These are phyloP conservation scores for Drosophila recens DNA, from an alignment of 2,888 invertebrate genomes.

Conservation along the genomic window DNA sequence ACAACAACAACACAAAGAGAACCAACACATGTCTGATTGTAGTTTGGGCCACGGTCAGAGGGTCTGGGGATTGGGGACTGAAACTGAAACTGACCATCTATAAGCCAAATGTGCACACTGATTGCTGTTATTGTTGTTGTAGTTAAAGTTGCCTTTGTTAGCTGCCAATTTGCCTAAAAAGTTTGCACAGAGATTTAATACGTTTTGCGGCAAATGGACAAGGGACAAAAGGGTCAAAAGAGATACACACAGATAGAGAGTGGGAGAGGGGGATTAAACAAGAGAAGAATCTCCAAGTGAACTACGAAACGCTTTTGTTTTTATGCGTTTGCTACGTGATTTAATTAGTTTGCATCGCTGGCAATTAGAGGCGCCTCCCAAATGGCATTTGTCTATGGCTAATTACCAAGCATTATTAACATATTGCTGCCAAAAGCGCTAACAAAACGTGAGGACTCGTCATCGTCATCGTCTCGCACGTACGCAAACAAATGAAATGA, in stretches of 20 bases:
- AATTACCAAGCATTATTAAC: conserved; percentile 68
- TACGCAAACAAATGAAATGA: conserved; percentile 4
- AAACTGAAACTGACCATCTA: background rate
- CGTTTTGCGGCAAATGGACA: conserved; percentile 19
- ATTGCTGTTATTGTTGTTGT: conserved; percentile 23
- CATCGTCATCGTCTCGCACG: background rate
- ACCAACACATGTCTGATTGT: conserved; percentile 20
- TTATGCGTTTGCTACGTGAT: conserved; percentile 77
- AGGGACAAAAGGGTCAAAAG: background rate
- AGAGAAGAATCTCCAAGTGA: conserved; percentile 19
- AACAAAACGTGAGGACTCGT: conserved; percentile 13
- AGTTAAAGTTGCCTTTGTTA: conserved; percentile 43
- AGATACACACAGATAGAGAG: background rate
- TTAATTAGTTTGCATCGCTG: conserved; percentile 68
- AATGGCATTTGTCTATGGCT: conserved; percentile 61
- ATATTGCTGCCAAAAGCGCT: conserved; percentile 56
- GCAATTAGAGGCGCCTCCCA: conserved; percentile 53
- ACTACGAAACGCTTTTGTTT: conserved; percentile 53
- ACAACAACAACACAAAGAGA: conserved; percentile 13
- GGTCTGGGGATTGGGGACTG: conserved; percentile 6
- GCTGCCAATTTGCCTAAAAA: conserved; percentile 75
- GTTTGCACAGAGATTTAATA: conserved; percentile 54
- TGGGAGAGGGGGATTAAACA: background rate
- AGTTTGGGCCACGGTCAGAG: conserved; percentile 15
- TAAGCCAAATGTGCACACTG: conserved; percentile 14